phyloP scores from a whole-genome alignment of 2,113 vertebrate species.

The Origma solitaria region DNA sequence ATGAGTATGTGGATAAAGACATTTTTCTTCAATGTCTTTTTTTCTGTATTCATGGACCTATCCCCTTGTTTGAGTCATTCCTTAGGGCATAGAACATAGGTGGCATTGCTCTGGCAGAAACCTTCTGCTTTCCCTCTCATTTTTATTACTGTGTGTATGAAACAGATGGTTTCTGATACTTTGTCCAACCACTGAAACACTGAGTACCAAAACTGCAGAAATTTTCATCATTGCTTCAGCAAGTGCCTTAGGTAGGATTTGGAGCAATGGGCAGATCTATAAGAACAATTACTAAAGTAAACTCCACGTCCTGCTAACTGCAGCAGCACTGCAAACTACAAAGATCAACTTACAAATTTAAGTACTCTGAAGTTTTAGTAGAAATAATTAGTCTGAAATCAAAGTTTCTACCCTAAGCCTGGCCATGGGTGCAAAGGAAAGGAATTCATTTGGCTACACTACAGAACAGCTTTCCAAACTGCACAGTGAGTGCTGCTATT shows the following conservation, averaged over 20 bases:
- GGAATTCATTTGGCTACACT: background rate
- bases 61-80: background rate
- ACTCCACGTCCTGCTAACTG: accelerated
- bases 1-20: conserved; percentile 35
- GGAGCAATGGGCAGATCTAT: background rate
- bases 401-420: background rate
- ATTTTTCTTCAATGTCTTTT: background rate
- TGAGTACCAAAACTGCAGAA: background rate
- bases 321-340: background rate
- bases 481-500: background rate
- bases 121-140: background rate
- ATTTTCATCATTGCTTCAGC: background rate
- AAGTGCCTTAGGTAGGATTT: background rate
- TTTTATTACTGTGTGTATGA: background rate
- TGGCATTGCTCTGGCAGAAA: background rate
- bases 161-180: background rate
- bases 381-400: background rate
- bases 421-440: background rate
- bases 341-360: background rate
- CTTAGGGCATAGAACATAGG: background rate
- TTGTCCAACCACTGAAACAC: background rate
- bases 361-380: background rate
- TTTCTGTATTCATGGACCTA: background rate
- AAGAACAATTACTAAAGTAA: background rate
- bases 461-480: background rate